Conservation (phyloP, 2,888 invertebrate species). For the Thymelicus lineola region DNA sequence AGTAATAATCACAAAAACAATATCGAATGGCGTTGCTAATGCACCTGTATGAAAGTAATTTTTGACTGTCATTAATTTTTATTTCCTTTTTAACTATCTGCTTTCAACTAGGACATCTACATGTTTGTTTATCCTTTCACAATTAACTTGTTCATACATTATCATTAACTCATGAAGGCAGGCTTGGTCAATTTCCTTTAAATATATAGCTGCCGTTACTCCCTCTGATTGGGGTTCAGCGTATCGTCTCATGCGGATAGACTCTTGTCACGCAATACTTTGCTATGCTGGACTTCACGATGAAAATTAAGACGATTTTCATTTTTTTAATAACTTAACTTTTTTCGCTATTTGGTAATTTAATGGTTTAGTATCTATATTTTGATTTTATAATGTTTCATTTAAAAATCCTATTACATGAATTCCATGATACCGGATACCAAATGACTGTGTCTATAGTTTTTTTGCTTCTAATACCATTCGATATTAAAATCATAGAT, state of each 20-base stretch:
- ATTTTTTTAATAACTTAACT: not conserved
- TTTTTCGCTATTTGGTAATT: not conserved
- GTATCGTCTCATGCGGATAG: slow-evolving; percentile 42
- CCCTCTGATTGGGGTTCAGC: slow-evolving; percentile 40
- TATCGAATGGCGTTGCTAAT: too few relatives aligned
- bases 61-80: too few relatives aligned
- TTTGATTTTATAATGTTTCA: too few relatives aligned
- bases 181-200: slow-evolving; percentile 49
- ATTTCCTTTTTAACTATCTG: not conserved
- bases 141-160: slow-evolving; percentile 10
- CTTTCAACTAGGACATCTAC: not conserved
- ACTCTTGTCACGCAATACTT: slow-evolving; percentile 23
- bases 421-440: too few relatives aligned
- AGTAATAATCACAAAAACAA: too few relatives aligned
- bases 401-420: too few relatives aligned
- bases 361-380: not conserved
- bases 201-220: slow-evolving; percentile 42
- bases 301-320: not conserved
- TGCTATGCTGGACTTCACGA: not conserved
- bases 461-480: too few relatives aligned
- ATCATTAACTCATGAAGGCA: slow-evolving; percentile 20
- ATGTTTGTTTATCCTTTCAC: not conserved
- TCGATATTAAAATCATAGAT: too few relatives aligned
- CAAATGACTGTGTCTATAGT: too few relatives aligned
- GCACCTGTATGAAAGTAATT: too few relatives aligned